These are phyloP conservation scores for Dicrostonyx torquatus DNA, from an alignment of 2,797 vertebrate genomes.

Conservation along the genomic window DNA sequence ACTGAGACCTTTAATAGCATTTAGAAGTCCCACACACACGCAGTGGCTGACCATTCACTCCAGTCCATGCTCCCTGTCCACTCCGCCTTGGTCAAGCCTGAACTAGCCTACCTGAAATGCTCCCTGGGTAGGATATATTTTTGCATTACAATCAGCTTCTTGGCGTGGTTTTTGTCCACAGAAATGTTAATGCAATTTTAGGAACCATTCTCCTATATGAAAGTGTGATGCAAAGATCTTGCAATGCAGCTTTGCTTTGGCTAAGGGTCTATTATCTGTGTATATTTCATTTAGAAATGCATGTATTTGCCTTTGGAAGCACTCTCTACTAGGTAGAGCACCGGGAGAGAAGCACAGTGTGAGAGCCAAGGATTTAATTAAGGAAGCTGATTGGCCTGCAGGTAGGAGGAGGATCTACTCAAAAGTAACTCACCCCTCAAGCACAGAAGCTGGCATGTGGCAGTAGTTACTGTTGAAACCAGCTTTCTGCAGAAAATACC, in stretches of 20 bases:
- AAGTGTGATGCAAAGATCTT: constrained; percentile 33
- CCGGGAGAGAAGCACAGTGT: neutral
- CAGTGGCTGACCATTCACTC: neutral
- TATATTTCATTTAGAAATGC: constrained; percentile 42
- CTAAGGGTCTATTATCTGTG: neutral
- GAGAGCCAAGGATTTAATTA: constrained; percentile 18
- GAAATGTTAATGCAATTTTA: constrained; percentile 16
- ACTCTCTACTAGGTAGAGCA: neutral
- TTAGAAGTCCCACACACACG: neutral
- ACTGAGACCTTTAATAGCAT: neutral
- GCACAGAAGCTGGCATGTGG: neutral
- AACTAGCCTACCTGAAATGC: neutral
- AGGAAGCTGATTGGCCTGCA: neutral
- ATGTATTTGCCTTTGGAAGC: constrained; percentile 32
- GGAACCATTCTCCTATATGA: neutral
- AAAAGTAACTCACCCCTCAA: neutral
- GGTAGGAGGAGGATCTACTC: neutral
- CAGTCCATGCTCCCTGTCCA: neutral
- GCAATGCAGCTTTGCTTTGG: neutral
- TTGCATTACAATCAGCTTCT: neutral
- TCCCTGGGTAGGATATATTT: neutral
- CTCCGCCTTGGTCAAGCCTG: neutral
- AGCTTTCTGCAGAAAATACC: neutral
- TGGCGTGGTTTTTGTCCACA: neutral
- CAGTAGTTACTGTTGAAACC: neutral